Evolutionary conservation across 2,888 invertebrate species (phyloP), one percentile per base, ranked within the genome.

Genomic region (Theretra japonica): DNA sequence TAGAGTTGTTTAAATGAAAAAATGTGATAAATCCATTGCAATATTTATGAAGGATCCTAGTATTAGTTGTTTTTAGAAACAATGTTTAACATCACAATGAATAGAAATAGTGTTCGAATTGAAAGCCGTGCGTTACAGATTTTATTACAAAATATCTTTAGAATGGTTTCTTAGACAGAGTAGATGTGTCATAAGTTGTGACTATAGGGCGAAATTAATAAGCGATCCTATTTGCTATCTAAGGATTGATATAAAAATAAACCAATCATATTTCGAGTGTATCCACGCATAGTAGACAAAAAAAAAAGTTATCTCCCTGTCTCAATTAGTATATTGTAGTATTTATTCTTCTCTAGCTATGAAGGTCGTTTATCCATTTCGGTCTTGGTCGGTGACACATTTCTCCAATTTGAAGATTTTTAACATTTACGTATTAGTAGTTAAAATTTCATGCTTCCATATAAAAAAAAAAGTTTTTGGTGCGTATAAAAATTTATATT

Each of bases 41-140:
- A 53, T 53, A 53, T 53, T 53, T 53, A 53, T n/a, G n/a, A 53
- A 53, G 6, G n/a, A 53, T n/a, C 53, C 53, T 53, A n/a, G n/a
- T 53, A 53, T 1, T 53, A 53, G n/a, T 53, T 53, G 53, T 53
- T 53, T 50, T 53, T 53, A 53, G 53, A 53, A n/a, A 53, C 41
- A 41, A 41, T 41, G 53, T 53, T 53, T n/a, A 53, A 53, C 53
- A 53, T n/a, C 53, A 53, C 53, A 53, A 53, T 41, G 8, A 41
- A 41, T 53, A 53, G n/a, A 53, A 53, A 53, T 53, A 41, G 41
- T 53, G n/a, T 53, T 53, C n/a, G n/a, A n/a, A 41, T 41, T 15
- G 11, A 15, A 3, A 41, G 41, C 41, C 41, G 11, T 41, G 41
- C 41, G 15, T 41, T 41, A 11, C 41, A 53, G 53, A 53, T 53